Conservation (phyloP, 2,888 invertebrate species). For the Drosophila meridionalis region DNA sequence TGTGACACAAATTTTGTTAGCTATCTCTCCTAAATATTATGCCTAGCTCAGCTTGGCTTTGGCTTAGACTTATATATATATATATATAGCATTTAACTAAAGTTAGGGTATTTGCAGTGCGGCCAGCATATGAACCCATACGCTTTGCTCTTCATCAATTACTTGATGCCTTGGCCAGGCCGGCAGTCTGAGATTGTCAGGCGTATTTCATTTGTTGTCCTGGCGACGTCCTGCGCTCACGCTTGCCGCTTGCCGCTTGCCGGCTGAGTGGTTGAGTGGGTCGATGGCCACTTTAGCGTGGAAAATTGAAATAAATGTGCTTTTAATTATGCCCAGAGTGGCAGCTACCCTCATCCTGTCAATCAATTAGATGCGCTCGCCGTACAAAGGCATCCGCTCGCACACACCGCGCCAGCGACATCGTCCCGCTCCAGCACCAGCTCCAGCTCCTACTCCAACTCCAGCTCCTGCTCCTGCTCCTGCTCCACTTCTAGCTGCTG, state of each 20-base stretch:
- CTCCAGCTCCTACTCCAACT: neutral
- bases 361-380: slow-evolving; percentile 67
- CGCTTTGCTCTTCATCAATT: slow-evolving; percentile 51
- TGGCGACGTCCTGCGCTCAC: slow-evolving; percentile 35
- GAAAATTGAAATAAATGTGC: slow-evolving; percentile 75
- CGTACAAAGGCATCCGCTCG: slow-evolving; percentile 19
- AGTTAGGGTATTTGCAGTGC: slow-evolving; percentile 10
- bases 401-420: neutral
- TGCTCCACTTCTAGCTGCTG: neutral
- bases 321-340: slow-evolving; percentile 71
- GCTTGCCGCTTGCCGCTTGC: neutral
- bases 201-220: slow-evolving; percentile 56
- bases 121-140: neutral
- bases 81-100: neutral
- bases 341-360: slow-evolving; percentile 55
- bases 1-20: neutral
- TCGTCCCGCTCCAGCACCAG: neutral
- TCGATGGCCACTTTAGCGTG: slow-evolving; percentile 65
- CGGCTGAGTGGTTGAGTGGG: slow-evolving; percentile 42
- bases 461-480: too few species aligned
- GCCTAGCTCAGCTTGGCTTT: neutral
- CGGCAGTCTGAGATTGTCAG: slow-evolving; percentile 51
- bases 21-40: neutral
- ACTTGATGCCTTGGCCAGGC: slow-evolving; percentile 44
- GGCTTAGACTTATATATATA: neutral